These are phyloP conservation scores for Callimorpha dominula DNA, from an alignment of 2,888 invertebrate genomes.

Conservation along the genomic window DNA sequence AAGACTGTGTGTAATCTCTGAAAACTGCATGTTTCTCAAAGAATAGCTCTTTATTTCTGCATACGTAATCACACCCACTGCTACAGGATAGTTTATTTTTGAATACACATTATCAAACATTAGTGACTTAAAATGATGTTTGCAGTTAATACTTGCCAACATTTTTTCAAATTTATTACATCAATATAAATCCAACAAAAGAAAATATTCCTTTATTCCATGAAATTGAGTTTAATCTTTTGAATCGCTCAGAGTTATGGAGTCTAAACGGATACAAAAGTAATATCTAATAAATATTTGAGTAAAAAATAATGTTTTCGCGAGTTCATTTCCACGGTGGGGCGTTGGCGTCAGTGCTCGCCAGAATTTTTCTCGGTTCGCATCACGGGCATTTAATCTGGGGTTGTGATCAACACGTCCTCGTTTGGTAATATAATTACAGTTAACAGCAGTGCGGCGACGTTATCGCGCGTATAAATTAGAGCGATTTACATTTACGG, in stretches of 20 bases:
- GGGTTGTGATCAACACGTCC: slow-evolving; percentile 86
- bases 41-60: no score
- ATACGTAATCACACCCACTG: no score
- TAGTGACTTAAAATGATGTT: no score
- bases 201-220: slow-evolving; percentile 20
- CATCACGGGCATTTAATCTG: slow-evolving; percentile 79
- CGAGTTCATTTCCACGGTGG: slow-evolving; percentile 49
- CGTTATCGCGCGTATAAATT: slow-evolving; percentile 86
- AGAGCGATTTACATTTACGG: slow-evolving; percentile 86
- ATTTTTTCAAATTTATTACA: slow-evolving; percentile 3
- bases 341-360: slow-evolving; percentile 45
- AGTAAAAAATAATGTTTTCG: slow-evolving; percentile 47
- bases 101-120: no score
- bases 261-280: slow-evolving; percentile 34
- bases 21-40: no score
- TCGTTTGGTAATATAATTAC: slow-evolving; percentile 86
- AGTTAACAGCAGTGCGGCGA: slow-evolving; percentile 85
- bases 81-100: no score
- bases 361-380: slow-evolving; percentile 70
- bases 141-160: background rate
- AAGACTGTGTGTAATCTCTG: background rate
- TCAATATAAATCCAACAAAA: slow-evolving; percentile 2
- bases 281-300: slow-evolving; percentile 49
- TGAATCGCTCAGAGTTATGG: slow-evolving; percentile 31
- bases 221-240: slow-evolving; percentile 28